Evolutionary conservation across 2,797 vertebrate genomes (phyloP).

Genomic region (Hyperoplus immaculatus): DNA sequence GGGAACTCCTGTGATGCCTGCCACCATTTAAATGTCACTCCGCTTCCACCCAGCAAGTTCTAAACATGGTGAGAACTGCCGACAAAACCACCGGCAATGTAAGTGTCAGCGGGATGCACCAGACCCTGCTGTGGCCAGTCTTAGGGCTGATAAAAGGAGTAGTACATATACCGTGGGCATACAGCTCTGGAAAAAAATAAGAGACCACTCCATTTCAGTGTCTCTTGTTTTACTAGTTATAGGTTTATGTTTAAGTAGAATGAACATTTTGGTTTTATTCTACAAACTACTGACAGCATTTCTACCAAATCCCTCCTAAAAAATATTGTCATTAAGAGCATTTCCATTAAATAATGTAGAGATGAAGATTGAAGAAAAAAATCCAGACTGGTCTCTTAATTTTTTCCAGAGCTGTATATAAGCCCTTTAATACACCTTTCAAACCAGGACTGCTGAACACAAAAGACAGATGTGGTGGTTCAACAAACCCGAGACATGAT

Average conservation of each 20-base stretch:
- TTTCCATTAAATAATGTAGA: too few relatives aligned
- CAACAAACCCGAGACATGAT: slow-evolving; percentile 39
- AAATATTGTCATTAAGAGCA: too few relatives aligned
- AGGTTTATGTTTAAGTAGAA: too few relatives aligned
- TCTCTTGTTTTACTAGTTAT: too few relatives aligned
- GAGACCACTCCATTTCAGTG: too few relatives aligned
- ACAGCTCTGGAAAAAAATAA: too few relatives aligned
- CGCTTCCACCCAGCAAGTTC: slow-evolving; percentile 34
- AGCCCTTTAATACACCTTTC: slow-evolving; percentile 42
- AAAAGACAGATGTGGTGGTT: slow-evolving; percentile 34
- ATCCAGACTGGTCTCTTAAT: neutral
- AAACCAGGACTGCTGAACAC: slow-evolving; percentile 18
- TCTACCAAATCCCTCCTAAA: too few relatives aligned
- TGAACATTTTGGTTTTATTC: too few relatives aligned
- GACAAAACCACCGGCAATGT: slow-evolving; percentile 19
- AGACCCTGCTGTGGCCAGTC: slow-evolving; percentile 39
- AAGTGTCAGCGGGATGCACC: slow-evolving; percentile 17
- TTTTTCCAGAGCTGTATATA: slow-evolving; percentile 34
- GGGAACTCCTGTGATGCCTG: slow-evolving; percentile 19
- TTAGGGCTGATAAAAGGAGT: neutral
- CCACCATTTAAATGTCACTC: slow-evolving; percentile 68
- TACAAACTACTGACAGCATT: too few relatives aligned
- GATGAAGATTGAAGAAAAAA: too few relatives aligned
- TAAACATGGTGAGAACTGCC: slow-evolving; percentile 19
- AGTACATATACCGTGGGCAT: neutral